Evolutionary conservation across 2,113 vertebrate genomes (phyloP).

Genomic region (Macquaria ambigua): DNA sequence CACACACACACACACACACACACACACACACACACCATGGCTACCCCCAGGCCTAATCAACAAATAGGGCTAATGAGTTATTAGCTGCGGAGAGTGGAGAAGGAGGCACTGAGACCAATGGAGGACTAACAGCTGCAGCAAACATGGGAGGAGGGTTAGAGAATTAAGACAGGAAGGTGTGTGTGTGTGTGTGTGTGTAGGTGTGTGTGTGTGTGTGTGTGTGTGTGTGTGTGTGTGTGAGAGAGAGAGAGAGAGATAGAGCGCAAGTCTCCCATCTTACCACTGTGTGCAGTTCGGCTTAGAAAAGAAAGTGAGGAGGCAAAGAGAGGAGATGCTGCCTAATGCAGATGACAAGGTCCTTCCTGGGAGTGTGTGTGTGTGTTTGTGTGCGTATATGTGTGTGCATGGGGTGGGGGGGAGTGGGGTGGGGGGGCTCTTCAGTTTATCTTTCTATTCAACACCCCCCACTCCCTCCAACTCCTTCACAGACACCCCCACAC

Average conservation of each 20-base stretch:
- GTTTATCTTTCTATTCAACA: constrained; percentile 83
- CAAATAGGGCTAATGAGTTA: constrained; percentile 80
- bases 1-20: constrained; percentile 22
- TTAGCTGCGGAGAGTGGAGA: constrained; percentile 43
- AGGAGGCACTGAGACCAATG: constrained; percentile 60
- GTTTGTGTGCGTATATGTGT: constrained; percentile 2
- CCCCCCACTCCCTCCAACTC: constrained; percentile 48
- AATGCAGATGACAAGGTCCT: constrained; percentile 83
- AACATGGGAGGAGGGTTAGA: constrained; percentile 67
- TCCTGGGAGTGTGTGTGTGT: constrained; percentile 33
- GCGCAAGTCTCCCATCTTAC: neutral
- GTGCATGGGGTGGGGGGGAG: neutral
- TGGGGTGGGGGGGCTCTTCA: constrained; percentile 65
- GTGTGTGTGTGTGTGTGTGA: constrained; percentile 15
- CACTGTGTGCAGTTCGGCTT: constrained; percentile 33
- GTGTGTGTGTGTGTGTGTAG: constrained; percentile 12
- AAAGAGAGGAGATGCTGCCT: constrained; percentile 76
- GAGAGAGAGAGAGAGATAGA: neutral
- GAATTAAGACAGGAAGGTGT: constrained; percentile 26
- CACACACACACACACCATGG: constrained; percentile 1
- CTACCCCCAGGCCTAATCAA: constrained; percentile 27
- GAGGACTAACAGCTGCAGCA: constrained; percentile 84
- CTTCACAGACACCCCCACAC: constrained; percentile 73
- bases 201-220: constrained; percentile 26
- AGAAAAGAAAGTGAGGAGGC: constrained; percentile 15